phyloP scores from a whole-genome alignment of 2,797 vertebrate species.

The Manis crassicaudata region DNA sequence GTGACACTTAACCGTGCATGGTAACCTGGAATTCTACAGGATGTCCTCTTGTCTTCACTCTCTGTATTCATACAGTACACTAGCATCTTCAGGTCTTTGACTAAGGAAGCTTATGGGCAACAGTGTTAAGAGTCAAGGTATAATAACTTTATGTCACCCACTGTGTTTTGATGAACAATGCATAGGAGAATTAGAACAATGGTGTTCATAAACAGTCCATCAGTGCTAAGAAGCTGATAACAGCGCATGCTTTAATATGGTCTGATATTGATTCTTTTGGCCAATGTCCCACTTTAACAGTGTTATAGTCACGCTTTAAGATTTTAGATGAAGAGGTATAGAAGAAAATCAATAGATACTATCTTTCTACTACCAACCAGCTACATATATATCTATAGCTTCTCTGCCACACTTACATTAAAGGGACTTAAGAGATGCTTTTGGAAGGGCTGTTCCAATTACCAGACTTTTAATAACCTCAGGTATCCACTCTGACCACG shows the following conservation, averaged over 20 bases:
- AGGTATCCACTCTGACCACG: neutral
- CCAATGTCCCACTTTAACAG: constrained; percentile 81
- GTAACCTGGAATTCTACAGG: neutral
- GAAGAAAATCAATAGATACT: constrained; percentile 83
- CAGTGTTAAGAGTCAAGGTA: constrained; percentile 22
- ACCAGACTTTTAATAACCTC: neutral
- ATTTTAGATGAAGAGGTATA: constrained; percentile 80
- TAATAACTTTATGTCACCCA: constrained; percentile 64
- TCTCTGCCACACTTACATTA: constrained; percentile 8
- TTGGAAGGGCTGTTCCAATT: neutral
- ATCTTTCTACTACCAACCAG: constrained; percentile 74
- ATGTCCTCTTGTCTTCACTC: neutral
- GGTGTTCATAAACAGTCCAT: constrained; percentile 74
- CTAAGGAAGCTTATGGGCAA: constrained; percentile 64
- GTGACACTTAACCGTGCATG: neutral
- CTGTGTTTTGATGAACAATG: constrained; percentile 71
- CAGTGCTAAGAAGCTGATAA: constrained; percentile 76
- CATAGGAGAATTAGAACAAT: constrained; percentile 73
- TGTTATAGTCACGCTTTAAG: constrained; percentile 77
- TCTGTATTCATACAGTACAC: neutral
- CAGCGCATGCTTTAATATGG: constrained; percentile 80
- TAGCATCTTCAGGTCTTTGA: neutral
- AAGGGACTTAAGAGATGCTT: constrained; percentile 25
- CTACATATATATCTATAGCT: neutral
- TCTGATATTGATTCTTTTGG: constrained; percentile 83